Evolutionary conservation across 2,888 invertebrate species (phyloP).

Genomic region (Drosophila nr. medialis): DNA sequence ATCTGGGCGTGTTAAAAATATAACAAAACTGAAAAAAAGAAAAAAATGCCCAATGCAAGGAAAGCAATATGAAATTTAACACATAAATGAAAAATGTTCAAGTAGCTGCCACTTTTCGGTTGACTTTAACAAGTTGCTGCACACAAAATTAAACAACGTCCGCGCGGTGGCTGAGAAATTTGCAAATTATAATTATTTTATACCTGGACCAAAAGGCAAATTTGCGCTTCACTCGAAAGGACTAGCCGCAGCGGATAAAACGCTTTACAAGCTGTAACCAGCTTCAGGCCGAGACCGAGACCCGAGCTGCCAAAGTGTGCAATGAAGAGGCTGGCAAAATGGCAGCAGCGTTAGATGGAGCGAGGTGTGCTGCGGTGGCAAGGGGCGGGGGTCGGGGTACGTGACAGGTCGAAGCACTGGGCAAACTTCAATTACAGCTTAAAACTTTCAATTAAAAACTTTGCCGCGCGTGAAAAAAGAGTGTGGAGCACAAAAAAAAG

Average conservation of each 20-base stretch:
- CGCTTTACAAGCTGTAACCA: conserved; percentile 61
- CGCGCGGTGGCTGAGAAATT: conserved; percentile 48
- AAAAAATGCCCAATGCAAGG: conserved; percentile 4
- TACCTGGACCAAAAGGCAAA: conserved; percentile 70
- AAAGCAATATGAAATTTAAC: conserved; percentile 32
- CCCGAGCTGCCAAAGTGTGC: conserved; percentile 51
- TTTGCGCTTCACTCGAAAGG: conserved; percentile 70
- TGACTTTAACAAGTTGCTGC: conserved; percentile 67
- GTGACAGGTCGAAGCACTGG: conserved; percentile 66
- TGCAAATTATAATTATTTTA: conserved; percentile 75
- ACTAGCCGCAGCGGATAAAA: conserved; percentile 58
- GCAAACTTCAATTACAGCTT: conserved; percentile 76
- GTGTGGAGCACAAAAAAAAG: conserved; percentile 12
- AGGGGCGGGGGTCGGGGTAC: conserved; percentile 5
- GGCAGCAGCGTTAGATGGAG: conserved; percentile 43
- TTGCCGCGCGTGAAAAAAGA: conserved; percentile 63
- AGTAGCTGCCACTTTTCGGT: conserved; percentile 48
- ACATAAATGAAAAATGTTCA: conserved; percentile 43
- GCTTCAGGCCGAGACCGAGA: conserved; percentile 24
- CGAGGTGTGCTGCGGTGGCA: neutral
- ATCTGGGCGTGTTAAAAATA: conserved; percentile 19
- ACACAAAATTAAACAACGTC: conserved; percentile 71
- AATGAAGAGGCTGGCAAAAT: conserved; percentile 65
- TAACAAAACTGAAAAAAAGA: neutral
- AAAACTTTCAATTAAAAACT: conserved; percentile 77